Evolutionary conservation across 2,888 invertebrate genomes (phyloP), one percentile per base, ranked within the genome.

Genomic region (Habrosyne pyritoides): DNA sequence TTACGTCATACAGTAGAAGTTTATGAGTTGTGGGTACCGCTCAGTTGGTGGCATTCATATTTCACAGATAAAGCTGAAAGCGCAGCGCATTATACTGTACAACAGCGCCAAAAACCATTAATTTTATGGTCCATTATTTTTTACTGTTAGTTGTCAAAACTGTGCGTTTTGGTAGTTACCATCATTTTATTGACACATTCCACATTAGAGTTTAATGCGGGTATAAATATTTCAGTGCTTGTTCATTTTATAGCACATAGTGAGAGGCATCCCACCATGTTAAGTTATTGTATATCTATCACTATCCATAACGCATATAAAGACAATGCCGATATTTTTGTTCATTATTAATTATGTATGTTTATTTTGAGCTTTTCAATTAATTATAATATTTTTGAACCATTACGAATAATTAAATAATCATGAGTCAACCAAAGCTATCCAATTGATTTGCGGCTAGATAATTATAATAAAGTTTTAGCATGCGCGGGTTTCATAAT

Each of bases 101-200:
- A 36, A 36, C 36, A 36, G 14, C 36, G 36, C 36, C 36, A 14
- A 36, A 36, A 36, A 12, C 36, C 36, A 36, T 36, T 36, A 7
- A 14, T 36, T 36, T 36, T 36, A 36, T 36, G 36, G 36, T 14
- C 36, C 36, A 36, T 36, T 14, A 36, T 14, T n/a, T 36, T 36
- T 36, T 36, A 36, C 36, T 14, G 36, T 36, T 36, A 36, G 36
- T 36, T 14, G 36, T 36, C 36, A 36, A 36, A 36, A 36, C 36
- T 36, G 36, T 36, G 36, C 14, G 36, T 14, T 24, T 36, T 36
- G 14, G 36, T 36, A 14, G 6, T 2, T 36, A 3, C 12, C 30
- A 30, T 30, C n/a, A 14, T 14, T 36, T 36, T 36, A 36, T n/a
- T 4, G 36, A 36, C 36, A 12, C 36, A 36, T 14, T 36, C 14